Evolutionary conservation across 1,140 invertebrate genomes (phyloP).

Genomic region (Hycleus cichorii): DNA sequence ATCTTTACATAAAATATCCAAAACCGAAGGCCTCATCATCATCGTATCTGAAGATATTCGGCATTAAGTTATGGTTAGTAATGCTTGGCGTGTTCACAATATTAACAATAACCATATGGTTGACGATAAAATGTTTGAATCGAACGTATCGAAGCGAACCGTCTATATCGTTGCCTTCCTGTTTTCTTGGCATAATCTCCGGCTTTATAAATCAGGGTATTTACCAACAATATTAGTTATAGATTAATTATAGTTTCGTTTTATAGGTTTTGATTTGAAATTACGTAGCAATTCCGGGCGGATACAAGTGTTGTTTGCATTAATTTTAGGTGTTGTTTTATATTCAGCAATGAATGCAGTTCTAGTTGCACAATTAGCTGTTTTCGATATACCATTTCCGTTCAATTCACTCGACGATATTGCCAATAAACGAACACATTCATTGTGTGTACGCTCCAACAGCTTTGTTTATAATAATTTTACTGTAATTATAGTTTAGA

Average conservation of each 20-base stretch:
- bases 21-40: conserved; percentile 18
- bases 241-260: background rate
- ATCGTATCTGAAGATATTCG: conserved; percentile 27
- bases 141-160: conserved; percentile 15
- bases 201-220: conserved; percentile 35
- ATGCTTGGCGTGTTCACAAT: conserved; percentile 20
- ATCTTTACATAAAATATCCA: conserved; percentile 30
- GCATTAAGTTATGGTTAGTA: conserved; percentile 22
- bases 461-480: conserved; percentile 38
- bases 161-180: conserved; percentile 27
- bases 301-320: conserved; percentile 24
- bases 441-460: conserved; percentile 31
- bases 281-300: conserved; percentile 26
- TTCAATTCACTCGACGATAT: conserved; percentile 28
- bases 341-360: conserved; percentile 33
- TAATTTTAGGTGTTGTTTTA: conserved; percentile 29
- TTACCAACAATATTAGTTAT: background rate
- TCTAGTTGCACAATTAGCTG: conserved; percentile 30
- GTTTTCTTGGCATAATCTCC: conserved; percentile 26
- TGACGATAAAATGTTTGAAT: conserved; percentile 20
- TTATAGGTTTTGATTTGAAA: conserved; percentile 28
- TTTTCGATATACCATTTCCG: conserved; percentile 23
- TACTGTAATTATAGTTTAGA: conserved; percentile 21
- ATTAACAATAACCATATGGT: conserved; percentile 23
- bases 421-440: conserved; percentile 16